Evolutionary conservation across 2,888 invertebrate species (phyloP).

Genomic region (Trichogramma evanescens): DNA sequence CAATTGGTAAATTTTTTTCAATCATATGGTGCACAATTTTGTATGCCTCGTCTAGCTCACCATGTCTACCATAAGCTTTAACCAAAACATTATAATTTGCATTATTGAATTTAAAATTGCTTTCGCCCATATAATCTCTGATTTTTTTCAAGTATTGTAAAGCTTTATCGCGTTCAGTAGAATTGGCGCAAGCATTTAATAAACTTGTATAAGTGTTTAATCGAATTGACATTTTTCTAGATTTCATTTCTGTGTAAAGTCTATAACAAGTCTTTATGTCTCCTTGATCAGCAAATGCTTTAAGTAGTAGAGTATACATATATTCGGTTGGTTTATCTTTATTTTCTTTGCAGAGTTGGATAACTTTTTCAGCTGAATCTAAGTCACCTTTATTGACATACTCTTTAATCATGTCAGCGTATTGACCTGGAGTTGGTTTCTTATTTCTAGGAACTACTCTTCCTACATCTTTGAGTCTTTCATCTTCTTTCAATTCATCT

Average conservation of each 20-base stretch:
- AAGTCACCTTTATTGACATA: conserved; percentile 59
- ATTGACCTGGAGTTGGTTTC: conserved; percentile 58
- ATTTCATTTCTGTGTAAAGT: conserved; percentile 77
- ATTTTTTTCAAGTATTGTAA: conserved; percentile 39
- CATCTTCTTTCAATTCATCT: conserved; percentile 30
- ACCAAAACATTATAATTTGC: conserved; percentile 84
- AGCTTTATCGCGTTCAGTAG: conserved; percentile 61
- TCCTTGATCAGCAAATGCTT: conserved; percentile 75
- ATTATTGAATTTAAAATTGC: conserved; percentile 62
- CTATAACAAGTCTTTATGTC: conserved; percentile 80
- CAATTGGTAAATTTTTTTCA: conserved; percentile 55
- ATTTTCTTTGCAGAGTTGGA: conserved; percentile 75
- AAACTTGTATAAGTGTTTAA: conserved; percentile 75
- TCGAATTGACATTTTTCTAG: conserved; percentile 60
- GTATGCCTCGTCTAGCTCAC: conserved; percentile 72
- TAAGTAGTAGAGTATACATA: conserved; percentile 76
- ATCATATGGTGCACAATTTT: conserved; percentile 78
- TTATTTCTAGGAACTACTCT: conserved; percentile 22
- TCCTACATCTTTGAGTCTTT: conserved; percentile 30
- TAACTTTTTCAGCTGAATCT: conserved; percentile 69
- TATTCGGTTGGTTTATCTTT: conserved; percentile 70
- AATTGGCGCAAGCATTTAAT: conserved; percentile 83
- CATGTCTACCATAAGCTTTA: conserved; percentile 82
- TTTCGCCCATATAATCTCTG: conserved; percentile 47
- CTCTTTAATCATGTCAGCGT: conserved; percentile 65